phyloP scores from a whole-genome alignment of 2,888 invertebrate species.

The Meloe dianella region DNA sequence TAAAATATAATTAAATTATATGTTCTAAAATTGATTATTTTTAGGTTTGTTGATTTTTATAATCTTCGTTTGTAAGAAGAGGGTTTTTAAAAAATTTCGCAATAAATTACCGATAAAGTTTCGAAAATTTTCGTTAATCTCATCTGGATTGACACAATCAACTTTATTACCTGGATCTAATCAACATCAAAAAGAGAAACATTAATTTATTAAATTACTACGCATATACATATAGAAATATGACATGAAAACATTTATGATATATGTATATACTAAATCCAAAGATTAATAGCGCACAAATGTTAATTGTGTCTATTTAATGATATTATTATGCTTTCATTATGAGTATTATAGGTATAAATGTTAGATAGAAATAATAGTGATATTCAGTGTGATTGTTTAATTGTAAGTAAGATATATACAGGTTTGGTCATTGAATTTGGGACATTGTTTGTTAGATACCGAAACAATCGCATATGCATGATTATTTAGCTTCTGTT shows the following conservation, averaged over 20 bases:
- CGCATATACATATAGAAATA: no score
- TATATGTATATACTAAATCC: neutral
- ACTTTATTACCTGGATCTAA: constrained; percentile 5
- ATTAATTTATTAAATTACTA: neutral
- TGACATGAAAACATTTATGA: neutral
- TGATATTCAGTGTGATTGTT: neutral
- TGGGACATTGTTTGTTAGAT: no score
- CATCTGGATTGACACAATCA: constrained; percentile 26
- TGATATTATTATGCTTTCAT: neutral
- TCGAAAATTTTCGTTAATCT: constrained; percentile 25
- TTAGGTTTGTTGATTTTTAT: constrained; percentile 69
- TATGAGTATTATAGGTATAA: no score
- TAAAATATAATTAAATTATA: neutral
- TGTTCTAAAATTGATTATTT: constrained; percentile 26
- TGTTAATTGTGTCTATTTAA: neutral
- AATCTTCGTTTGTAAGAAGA: constrained; percentile 73
- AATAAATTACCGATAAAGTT: constrained; percentile 52
- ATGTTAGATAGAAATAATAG: no score
- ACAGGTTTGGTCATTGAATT: no score
- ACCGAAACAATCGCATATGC: no score
- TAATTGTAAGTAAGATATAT: no score
- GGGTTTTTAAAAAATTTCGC: constrained; percentile 67
- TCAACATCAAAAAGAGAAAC: neutral
- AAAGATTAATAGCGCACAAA: neutral
- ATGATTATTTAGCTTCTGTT: no score